Percentiles rank a stretch among this genome's conserved stretches.
Conservation (phyloP, 23 tunicate species). For the Ciona savignyi region DNA sequence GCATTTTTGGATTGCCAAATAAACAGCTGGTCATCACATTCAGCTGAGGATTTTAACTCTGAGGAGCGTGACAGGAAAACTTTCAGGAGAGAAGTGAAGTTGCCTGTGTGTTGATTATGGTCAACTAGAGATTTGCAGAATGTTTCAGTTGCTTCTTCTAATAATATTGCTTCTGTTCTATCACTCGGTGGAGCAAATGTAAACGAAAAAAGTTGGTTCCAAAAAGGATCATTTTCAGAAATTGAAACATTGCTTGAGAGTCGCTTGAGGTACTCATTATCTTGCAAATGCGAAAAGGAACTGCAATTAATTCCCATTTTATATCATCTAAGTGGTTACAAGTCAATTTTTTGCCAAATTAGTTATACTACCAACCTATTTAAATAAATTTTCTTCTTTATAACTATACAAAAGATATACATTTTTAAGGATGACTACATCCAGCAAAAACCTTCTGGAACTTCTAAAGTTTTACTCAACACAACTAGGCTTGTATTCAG, state of each 20-base stretch:
- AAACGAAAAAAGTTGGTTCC: constrained; percentile 91
- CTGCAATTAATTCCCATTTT: constrained; percentile 77
- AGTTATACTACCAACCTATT: too few relatives aligned
- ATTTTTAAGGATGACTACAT: too few relatives aligned
- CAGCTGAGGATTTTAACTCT: constrained; percentile 79
- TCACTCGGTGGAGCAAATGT: constrained; percentile 5
- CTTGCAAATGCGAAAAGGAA: constrained; percentile 23
- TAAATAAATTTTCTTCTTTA: too few relatives aligned
- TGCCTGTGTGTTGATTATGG: constrained; percentile 71
- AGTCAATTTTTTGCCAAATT: too few relatives aligned
- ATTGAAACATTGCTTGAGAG: constrained; percentile 50
- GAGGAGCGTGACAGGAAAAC: constrained; percentile 57
- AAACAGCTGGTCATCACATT: constrained; percentile 83
- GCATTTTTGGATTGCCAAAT: constrained; percentile 88
- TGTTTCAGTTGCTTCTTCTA: constrained; percentile 57
- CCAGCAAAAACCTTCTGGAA: too few relatives aligned
- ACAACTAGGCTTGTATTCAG: too few relatives aligned
- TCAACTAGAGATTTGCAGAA: constrained; percentile 76
- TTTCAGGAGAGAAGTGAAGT: constrained; percentile 64
- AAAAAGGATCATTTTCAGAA: constrained; percentile 90
- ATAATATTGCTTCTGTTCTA: constrained; percentile 7
- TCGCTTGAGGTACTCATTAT: constrained; percentile 52
- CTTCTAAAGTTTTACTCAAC: too few relatives aligned
- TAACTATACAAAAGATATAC: too few relatives aligned
- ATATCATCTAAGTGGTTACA: background rate